phyloP scores from a whole-genome alignment of 2,113 vertebrate species.

The Okapia johnstoni region DNA sequence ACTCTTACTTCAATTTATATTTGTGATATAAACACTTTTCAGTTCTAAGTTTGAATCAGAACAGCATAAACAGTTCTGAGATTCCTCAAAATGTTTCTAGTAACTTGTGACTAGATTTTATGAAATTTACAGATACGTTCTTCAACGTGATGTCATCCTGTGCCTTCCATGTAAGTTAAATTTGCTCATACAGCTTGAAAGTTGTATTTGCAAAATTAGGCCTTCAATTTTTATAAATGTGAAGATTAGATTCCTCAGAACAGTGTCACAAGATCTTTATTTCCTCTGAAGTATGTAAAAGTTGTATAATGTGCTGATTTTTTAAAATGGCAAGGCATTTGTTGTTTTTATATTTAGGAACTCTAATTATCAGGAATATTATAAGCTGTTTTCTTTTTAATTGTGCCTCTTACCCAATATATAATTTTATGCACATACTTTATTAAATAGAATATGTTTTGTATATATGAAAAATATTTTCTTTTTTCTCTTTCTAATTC shows the following conservation, averaged over 20 bases:
- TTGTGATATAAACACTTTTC: slow-evolving; percentile 55
- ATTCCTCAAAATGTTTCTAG: slow-evolving; percentile 59
- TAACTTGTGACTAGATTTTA: slow-evolving; percentile 60
- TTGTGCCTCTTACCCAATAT: slow-evolving; percentile 64
- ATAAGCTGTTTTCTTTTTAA: slow-evolving; percentile 57
- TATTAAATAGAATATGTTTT: slow-evolving; percentile 64
- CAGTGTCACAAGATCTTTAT: slow-evolving; percentile 45
- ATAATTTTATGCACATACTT: slow-evolving; percentile 52
- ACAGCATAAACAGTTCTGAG: slow-evolving; percentile 51
- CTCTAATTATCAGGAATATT: slow-evolving; percentile 59
- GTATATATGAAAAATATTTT: slow-evolving; percentile 48
- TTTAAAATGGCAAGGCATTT: slow-evolving; percentile 59
- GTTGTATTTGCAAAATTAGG: slow-evolving; percentile 72
- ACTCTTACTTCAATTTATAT: slow-evolving; percentile 52
- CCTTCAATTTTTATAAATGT: slow-evolving; percentile 72
- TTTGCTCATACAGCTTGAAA: slow-evolving; percentile 72
- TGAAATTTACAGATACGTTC: slow-evolving; percentile 58
- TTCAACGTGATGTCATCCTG: slow-evolving; percentile 68
- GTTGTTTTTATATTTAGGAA: slow-evolving; percentile 68
- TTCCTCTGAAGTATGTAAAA: not conserved
- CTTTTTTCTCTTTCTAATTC: slow-evolving; percentile 54
- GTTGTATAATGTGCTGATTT: slow-evolving; percentile 50
- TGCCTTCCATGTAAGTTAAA: slow-evolving; percentile 73
- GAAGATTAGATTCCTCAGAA: slow-evolving; percentile 68
- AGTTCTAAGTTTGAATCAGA: slow-evolving; percentile 44